These are phyloP conservation scores for Stenchaetothrips biformis DNA, from an alignment of 2,888 invertebrate genomes.

Conservation along the genomic window DNA sequence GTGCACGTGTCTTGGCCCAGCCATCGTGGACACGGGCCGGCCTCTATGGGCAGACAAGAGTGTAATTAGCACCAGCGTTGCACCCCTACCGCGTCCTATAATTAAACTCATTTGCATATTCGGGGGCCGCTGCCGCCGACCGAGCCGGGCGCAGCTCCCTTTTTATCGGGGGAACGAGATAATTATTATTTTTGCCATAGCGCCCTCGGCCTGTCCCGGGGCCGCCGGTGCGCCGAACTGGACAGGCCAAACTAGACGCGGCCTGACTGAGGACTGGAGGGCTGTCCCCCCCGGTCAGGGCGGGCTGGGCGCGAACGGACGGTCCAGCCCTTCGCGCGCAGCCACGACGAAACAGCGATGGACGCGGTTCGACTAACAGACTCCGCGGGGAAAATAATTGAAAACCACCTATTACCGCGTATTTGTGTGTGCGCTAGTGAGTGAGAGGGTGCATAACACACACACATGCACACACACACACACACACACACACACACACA, in stretches of 20 bases:
- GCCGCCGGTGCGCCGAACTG: too few species aligned
- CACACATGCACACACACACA: background rate
- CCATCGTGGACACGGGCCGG: too few species aligned
- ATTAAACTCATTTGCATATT: slow-evolving; percentile 18
- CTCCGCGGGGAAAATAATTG: background rate
- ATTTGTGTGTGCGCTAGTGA: background rate
- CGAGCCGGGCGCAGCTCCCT: background rate
- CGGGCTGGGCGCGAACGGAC: too few species aligned
- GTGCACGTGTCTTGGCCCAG: too few species aligned
- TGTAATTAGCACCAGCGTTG: background rate
- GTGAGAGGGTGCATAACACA: background rate
- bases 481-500: background rate
- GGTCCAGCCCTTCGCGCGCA: background rate
- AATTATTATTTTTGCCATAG: slow-evolving; percentile 18
- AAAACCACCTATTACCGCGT: background rate
- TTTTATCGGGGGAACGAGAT: background rate
- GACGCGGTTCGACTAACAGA: background rate
- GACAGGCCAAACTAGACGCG: too few species aligned
- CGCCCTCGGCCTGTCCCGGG: background rate
- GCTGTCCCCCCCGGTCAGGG: too few species aligned
- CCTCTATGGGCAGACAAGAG: background rate
- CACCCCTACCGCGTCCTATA: background rate
- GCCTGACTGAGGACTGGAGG: too few species aligned
- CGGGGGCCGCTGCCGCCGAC: background rate
- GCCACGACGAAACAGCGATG: background rate